Base-by-base conservation (phyloP, 2,888 invertebrate species). In the Encarsia formosa region DNA sequence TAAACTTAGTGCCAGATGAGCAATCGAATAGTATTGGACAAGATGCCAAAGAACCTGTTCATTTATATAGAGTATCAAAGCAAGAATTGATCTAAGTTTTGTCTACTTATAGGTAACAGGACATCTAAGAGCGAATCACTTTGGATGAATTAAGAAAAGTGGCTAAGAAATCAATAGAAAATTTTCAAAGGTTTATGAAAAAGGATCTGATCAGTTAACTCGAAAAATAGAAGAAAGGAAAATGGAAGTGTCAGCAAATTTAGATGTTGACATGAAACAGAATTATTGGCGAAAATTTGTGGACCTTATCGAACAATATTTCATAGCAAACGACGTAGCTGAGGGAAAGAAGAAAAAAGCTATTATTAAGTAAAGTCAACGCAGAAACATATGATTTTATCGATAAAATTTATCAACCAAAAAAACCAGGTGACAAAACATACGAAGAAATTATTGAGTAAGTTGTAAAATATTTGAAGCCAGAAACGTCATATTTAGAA, bases 251-350 rank as follows among this genome's bases (percentile, higher is more conserved):
- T 24, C 37, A 2, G 37, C 45, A 6, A 19, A 34, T 19, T 29
- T 46, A 22, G 46, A 46, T 46, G 37, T 38, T 15, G 29, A 22
- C n/a, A 38, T 46, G 1, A 13, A n/a, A 1, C 29, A 38, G 23
- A 9, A 52, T 31, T 42, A 44, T 35, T 53, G 44, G 49, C 49
- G 45, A 24, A 31, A 42, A 24, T 42, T 31, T 15, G 18, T 13
- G n/a, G 34, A 35, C 18, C n/a, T 15, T 4, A 9, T 35, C 8
- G 34, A 35, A 18, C 34, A 35, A 16, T 51, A 42, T 23, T 54
- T 46, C 34, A 43, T 54, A n/a, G 50, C 54, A 8, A 54, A 50
- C 32, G 39, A 54, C n/a, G 26, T 54, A 6, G 15, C 23, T 5
- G 22, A 32, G 11, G 47, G 20, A 23, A 20, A 24, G n/a, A 38